Evolutionary conservation across 2,888 invertebrate species (phyloP), one percentile per base, ranked within the genome.

Genomic region (Chaitophorus viminalis): DNA sequence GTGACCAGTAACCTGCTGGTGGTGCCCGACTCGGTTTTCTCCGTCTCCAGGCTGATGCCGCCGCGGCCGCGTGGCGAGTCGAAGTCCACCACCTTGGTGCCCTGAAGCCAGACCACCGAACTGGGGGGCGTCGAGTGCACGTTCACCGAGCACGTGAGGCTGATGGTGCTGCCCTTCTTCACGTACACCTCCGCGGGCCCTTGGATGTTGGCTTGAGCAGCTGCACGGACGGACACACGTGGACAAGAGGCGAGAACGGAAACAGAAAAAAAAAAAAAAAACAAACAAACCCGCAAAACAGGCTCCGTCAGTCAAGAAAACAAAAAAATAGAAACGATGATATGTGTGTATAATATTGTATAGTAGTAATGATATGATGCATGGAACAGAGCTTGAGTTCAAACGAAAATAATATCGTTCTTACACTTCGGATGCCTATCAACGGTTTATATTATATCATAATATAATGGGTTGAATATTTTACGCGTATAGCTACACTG

Each of bases 161-260:
- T 96, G 93, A 97, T 97, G 90, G 96, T 97, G 92, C 96, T 96
- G 90, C 97, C 97, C 91, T 95, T 95, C 93, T 96, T 96, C 91
- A 97, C 97, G 92, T 95, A 96, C 90, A 96, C 95, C 91, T 97
- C 97, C 90, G 95, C 94, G 75, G 96, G 95, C 89, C 96, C 96
- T 92, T 95, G 94, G 91, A 97, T 97, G 91, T 94, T 94, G 78
- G 97, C 97, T 91, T 96, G 95, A 60, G 97, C 96, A 91, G 96
- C 96, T 97, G 94, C 90, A 94, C 60, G 25, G 60, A 93, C 93
- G 29, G 70, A 29, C 14, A 29, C n/a, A 65, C 65, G n/a, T 4
- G 65, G 65, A 65, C 65, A 9, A 29, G 5, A 29, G 68, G 29
- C 11, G 9, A 11, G 25, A 68, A 11, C 70, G 31, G 31, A 31